Base-by-base conservation (phyloP, 2,797 vertebrate genomes). In the Psittacula echo region DNA sequence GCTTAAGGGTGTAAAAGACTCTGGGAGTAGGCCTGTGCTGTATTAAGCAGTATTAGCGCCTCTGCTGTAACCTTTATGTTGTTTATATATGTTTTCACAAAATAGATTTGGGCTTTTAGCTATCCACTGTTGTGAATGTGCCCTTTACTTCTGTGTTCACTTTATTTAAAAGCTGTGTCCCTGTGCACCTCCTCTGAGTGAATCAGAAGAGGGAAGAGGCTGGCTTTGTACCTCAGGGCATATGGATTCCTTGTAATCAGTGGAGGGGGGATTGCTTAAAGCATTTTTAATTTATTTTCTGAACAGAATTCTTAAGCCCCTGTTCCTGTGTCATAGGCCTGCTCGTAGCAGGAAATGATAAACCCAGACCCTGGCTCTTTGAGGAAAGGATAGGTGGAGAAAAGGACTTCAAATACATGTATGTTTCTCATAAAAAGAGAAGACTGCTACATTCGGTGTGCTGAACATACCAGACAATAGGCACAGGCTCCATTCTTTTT, bases 301-400 rank as follows among this genome's bases (percentile, higher is more conserved):
- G 9, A 86, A 90, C n/a, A 88, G 74, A 62, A 62, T 79, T 90
- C 83, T 58, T 84, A 44, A 91, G 60, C 54, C 41, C n/a, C 58
- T 72, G 27, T 82, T 93, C 60, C 80, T 39, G 29, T 86, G 62
- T 71, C 66, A 51, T 60, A 51, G 42, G n/a, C 37, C 60, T 90
- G 83, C 85, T 93, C 94, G 83, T 86, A 91, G 89, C 86, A 91
- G 89, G 85, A 95, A 96, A 87, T 79, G 4, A 94, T 86, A 93
- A 95, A 90, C 58, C 32, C 47, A 51, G 60, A 81, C 51, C 11
- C 16, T 88, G 47, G 26, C 34, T 90, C 85, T 88, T 86, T 48
- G 71, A 82, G 86, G 77, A 89, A 51, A 70, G 20, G 22, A 70
- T 89, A 76, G 83, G 71, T 93, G 74, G 74, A 91, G 91, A 88